Evolutionary conservation across 2,797 vertebrate genomes (phyloP).

Genomic region (Hapalemur alaotrensis): DNA sequence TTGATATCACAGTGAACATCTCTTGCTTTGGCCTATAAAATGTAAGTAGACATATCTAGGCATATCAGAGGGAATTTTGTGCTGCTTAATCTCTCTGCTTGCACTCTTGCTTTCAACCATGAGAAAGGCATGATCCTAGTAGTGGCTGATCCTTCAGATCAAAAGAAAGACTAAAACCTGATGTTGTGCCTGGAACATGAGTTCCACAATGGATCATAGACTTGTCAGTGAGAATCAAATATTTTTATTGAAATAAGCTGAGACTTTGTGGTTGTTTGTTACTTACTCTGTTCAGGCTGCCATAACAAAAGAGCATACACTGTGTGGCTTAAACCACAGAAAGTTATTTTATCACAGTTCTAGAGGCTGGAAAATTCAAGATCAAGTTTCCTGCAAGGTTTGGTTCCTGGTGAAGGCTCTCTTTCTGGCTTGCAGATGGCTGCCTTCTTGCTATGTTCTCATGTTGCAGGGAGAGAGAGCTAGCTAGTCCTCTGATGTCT

Average conservation of each 20-base stretch:
- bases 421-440: background rate
- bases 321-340: background rate
- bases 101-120: background rate
- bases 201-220: background rate
- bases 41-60: background rate
- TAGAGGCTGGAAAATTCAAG: background rate
- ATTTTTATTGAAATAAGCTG: background rate
- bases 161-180: background rate
- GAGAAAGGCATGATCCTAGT: background rate
- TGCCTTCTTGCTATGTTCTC: background rate
- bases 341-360: background rate
- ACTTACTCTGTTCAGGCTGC: background rate
- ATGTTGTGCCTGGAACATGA: background rate
- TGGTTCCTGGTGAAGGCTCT: background rate
- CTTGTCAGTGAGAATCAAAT: background rate
- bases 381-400: background rate
- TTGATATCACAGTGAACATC: background rate
- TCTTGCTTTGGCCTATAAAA: background rate
- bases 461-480: background rate
- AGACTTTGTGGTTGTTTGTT: background rate
- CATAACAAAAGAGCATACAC: background rate
- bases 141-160: background rate
- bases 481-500: background rate
- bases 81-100: background rate
- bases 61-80: background rate